phyloP scores from a whole-genome alignment of 2,888 invertebrate species.

The Augochlorella aurata region DNA sequence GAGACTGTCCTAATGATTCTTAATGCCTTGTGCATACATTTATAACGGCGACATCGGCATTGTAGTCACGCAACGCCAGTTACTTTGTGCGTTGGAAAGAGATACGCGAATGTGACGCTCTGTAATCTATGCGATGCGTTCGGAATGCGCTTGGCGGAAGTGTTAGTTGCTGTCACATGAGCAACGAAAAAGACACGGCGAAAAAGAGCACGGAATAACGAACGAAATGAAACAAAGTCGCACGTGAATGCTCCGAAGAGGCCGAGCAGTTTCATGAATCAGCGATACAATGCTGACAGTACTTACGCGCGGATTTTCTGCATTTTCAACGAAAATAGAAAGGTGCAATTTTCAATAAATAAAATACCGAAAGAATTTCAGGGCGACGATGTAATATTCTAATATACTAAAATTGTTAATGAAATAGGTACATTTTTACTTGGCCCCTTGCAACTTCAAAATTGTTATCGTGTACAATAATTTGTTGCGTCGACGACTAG shows the following conservation, averaged over 20 bases:
- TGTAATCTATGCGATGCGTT: constrained; percentile 9
- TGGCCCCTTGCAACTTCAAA: too few species aligned
- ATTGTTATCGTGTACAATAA: too few species aligned
- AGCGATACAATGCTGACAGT: background rate
- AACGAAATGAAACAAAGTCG: background rate
- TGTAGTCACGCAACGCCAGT: constrained; percentile 26
- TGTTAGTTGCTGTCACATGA: background rate
- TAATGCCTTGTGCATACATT: constrained; percentile 19
- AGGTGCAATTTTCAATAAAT: too few species aligned
- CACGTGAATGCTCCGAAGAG: background rate
- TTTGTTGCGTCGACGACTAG: too few species aligned
- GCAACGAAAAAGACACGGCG: background rate
- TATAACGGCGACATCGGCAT: constrained; percentile 14
- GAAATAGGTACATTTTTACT: too few species aligned
- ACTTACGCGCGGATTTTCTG: too few species aligned
- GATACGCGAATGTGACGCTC: constrained; percentile 13
- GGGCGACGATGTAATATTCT: too few species aligned
- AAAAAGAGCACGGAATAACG: background rate
- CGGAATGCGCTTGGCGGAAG: background rate
- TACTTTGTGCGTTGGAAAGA: constrained; percentile 24
- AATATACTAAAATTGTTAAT: too few species aligned
- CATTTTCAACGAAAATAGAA: too few species aligned
- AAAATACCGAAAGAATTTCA: too few species aligned
- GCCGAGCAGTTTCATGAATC: background rate
- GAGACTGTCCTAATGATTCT: constrained; percentile 1